Evolutionary conservation across 2,797 vertebrate genomes (phyloP).

Genomic region (Notolepis coatsorum): DNA sequence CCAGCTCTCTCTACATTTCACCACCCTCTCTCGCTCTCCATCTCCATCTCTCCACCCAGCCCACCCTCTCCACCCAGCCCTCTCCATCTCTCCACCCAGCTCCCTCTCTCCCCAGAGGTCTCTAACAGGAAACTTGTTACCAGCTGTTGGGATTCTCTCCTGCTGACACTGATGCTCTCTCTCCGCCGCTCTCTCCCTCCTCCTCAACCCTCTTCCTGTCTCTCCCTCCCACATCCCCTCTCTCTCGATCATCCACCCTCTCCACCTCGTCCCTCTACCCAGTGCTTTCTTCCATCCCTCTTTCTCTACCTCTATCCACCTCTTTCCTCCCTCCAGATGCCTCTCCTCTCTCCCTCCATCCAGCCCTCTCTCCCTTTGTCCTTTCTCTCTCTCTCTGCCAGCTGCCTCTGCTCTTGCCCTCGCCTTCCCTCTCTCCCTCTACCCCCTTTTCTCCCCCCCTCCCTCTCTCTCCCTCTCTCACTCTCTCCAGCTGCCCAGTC

Average conservation of each 20-base stretch:
- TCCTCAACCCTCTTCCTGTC: too few species aligned
- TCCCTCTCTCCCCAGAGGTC: conserved; percentile 63
- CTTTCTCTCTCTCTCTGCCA: conserved; percentile 42
- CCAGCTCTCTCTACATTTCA: conserved; percentile 15
- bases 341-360: conserved; percentile 31
- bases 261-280: neutral
- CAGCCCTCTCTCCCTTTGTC: too few species aligned
- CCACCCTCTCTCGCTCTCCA: conserved; percentile 44
- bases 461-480: conserved; percentile 34
- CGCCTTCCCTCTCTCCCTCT: neutral
- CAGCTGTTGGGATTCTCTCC: conserved; percentile 80
- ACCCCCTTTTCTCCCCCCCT: conserved; percentile 31
- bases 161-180: too few species aligned
- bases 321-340: neutral
- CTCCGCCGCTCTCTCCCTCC: conserved; percentile 56
- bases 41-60: neutral
- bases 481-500: conserved; percentile 82
- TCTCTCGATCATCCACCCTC: too few species aligned
- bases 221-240: neutral
- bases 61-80: conserved; percentile 13
- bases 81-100: conserved; percentile 37
- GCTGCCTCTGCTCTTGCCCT: conserved; percentile 29
- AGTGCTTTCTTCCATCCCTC: too few species aligned
- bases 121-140: conserved; percentile 81
- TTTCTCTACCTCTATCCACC: neutral